Evolutionary conservation across 2,113 vertebrate species (phyloP).

Genomic region (Microcebus griseorufus): DNA sequence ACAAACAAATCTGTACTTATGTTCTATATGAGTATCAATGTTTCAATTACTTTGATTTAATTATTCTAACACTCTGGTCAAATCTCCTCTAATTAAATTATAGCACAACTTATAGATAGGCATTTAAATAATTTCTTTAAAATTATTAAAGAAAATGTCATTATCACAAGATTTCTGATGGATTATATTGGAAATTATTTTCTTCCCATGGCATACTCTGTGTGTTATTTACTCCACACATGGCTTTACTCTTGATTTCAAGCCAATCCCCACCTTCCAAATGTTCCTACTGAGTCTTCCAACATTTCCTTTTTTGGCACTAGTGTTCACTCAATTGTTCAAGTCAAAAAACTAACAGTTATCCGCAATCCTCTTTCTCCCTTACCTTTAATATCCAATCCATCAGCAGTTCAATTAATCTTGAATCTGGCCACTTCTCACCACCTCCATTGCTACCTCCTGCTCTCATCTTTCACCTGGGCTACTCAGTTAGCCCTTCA

Average conservation of each 20-base stretch:
- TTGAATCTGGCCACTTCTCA: background rate
- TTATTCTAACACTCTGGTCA: background rate
- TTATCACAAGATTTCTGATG: background rate
- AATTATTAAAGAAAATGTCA: background rate
- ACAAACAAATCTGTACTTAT: background rate
- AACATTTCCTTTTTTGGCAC: background rate
- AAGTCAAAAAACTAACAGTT: background rate
- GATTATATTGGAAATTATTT: background rate
- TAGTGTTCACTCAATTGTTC: background rate
- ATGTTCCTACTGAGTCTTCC: background rate
- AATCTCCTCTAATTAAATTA: background rate
- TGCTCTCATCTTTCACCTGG: background rate
- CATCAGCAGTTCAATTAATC: background rate
- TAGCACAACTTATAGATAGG: background rate
- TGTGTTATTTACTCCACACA: background rate
- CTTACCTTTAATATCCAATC: background rate
- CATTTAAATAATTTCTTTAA: background rate
- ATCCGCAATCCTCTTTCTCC: background rate
- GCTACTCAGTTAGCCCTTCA: background rate
- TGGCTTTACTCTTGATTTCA: background rate
- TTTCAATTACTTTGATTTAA: background rate
- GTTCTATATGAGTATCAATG: background rate
- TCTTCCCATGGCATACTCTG: background rate
- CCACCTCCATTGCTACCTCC: background rate
- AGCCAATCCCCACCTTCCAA: background rate